Conservation (phyloP, 2,113 vertebrate species). For the Chinchilla lanigera region DNA sequence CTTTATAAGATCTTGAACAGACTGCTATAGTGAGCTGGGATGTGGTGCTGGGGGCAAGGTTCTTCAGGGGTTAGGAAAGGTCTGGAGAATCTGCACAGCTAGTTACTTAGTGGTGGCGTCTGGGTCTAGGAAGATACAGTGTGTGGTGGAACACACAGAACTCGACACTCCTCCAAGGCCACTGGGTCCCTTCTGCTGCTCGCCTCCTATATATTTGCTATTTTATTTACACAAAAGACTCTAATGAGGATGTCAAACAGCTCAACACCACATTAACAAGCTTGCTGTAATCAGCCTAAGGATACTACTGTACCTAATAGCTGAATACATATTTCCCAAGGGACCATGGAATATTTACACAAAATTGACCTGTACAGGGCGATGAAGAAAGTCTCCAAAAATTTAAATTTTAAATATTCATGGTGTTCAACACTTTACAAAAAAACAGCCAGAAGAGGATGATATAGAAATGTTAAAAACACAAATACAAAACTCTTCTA, state of each 20-base stretch:
- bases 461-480: slow-evolving; percentile 15
- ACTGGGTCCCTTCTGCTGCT: background rate
- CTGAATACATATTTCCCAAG: slow-evolving; percentile 3
- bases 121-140: background rate
- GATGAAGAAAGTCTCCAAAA: background rate
- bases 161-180: background rate
- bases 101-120: background rate
- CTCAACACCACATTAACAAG: slow-evolving; percentile 2
- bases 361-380: background rate
- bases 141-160: background rate
- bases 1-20: background rate
- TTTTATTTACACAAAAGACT: background rate
- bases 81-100: background rate
- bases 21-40: background rate
- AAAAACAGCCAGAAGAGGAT: slow-evolving; percentile 58
- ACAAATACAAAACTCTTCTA: background rate
- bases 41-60: background rate
- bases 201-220: background rate
- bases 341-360: background rate
- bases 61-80: background rate
- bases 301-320: background rate
- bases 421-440: background rate
- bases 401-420: background rate
- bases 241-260: background rate
- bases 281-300: background rate